Percentiles rank a stretch among this genome's conserved stretches.
Evolutionary conservation across 2,113 vertebrate genomes (phyloP).

Genomic region (Hemiscyllium ocellatum): DNA sequence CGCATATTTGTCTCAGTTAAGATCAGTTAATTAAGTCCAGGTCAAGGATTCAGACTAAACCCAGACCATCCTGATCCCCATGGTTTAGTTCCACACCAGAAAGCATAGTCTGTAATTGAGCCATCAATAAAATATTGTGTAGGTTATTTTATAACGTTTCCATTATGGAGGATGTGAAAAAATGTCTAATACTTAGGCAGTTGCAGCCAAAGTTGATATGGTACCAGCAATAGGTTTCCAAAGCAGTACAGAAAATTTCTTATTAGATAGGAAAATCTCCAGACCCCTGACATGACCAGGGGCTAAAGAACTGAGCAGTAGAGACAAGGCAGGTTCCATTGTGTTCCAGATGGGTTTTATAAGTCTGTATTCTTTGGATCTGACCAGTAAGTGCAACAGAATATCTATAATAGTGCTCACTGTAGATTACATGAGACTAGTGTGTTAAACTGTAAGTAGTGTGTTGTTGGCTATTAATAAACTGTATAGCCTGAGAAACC

Average conservation of each 20-base stretch:
- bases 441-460: not conserved
- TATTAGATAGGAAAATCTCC: slow-evolving; percentile 41
- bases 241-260: slow-evolving; percentile 39
- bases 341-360: not conserved
- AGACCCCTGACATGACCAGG: slow-evolving; percentile 44
- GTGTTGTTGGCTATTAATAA: not conserved
- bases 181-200: not conserved
- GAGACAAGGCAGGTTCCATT: not conserved
- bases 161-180: not conserved
- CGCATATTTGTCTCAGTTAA: not conserved
- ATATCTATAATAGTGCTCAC: not conserved
- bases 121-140: not conserved
- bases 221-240: slow-evolving; percentile 45
- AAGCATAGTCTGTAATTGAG: not conserved
- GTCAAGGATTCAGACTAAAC: not conserved
- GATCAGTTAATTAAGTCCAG: not conserved
- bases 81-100: not conserved
- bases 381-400: not conserved
- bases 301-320: slow-evolving; percentile 36
- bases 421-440: not conserved
- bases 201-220: not conserved
- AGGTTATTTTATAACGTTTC: not conserved
- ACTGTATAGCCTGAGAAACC: not conserved
- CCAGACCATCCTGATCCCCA: not conserved
- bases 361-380: not conserved